Evolutionary conservation across 1,140 invertebrate genomes (phyloP).

Genomic region (Papilio aristodemus): DNA sequence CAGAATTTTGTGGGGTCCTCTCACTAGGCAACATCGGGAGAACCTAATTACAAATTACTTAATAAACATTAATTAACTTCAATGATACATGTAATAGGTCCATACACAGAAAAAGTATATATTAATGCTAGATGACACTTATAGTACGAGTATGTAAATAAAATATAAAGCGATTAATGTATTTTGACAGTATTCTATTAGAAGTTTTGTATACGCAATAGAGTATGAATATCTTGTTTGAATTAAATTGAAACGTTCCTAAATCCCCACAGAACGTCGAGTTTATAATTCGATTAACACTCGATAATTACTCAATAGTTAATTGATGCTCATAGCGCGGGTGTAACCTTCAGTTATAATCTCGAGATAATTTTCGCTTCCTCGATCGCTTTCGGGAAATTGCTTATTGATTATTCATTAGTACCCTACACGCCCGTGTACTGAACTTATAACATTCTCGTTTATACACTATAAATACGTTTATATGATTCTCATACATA

Average conservation of each 20-base stretch:
- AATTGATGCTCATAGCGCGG: slow-evolving; percentile 20
- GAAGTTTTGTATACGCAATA: too few species aligned
- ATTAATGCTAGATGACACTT: not conserved
- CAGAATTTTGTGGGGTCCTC: too few species aligned
- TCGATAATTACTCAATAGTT: slow-evolving; percentile 20
- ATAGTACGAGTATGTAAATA: not conserved
- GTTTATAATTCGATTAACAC: slow-evolving; percentile 23
- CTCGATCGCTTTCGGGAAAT: slow-evolving; percentile 22
- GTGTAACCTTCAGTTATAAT: slow-evolving; percentile 17
- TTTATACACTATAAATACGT: not conserved
- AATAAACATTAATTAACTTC: too few species aligned
- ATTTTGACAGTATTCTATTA: too few species aligned
- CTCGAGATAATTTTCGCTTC: slow-evolving; percentile 16
- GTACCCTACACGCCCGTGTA: not conserved
- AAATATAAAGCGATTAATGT: too few species aligned
- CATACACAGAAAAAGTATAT: too few species aligned
- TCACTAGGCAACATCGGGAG: too few species aligned
- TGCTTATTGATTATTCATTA: slow-evolving; percentile 24
- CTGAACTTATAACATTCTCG: not conserved
- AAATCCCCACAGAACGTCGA: not conserved
- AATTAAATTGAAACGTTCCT: not conserved
- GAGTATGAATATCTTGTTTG: not conserved
- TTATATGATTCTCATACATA: not conserved
- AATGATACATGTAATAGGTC: too few species aligned
- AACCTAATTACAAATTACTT: too few species aligned